phyloP scores from a whole-genome alignment of 2,888 invertebrate genomes.

The Nomada ruficornis region DNA sequence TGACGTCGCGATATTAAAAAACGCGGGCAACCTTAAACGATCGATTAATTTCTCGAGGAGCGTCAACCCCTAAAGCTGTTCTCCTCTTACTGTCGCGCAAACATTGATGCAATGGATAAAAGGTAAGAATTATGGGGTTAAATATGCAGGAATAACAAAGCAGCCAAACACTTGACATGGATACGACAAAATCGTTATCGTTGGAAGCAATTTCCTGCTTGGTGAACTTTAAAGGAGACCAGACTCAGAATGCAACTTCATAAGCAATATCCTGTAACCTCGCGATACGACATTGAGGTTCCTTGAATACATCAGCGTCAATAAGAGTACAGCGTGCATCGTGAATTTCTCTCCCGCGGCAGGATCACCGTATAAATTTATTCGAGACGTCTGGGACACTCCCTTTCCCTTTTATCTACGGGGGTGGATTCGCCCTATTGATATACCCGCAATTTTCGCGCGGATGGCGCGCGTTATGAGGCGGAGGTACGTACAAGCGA shows the following conservation, averaged over 20 bases:
- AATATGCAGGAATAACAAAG: conserved; percentile 1
- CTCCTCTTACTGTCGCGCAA: conserved; percentile 25
- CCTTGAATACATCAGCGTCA: conserved; percentile 15
- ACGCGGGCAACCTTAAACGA: neutral
- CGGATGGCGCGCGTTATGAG: conserved; percentile 32
- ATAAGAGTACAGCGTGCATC: conserved; percentile 27
- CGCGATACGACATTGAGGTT: conserved; percentile 17
- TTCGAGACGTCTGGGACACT: conserved; percentile 19
- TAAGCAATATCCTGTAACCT: conserved; percentile 14
- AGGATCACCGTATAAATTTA: conserved; percentile 46
- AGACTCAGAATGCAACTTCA: neutral
- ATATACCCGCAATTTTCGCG: conserved; percentile 46
- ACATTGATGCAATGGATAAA: no score
- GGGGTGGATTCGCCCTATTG: conserved; percentile 33
- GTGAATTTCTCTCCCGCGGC: conserved; percentile 29
- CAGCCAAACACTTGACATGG: no score
- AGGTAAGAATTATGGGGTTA: conserved; percentile 6
- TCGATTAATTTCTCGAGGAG: conserved; percentile 15
- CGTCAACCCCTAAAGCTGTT: conserved; percentile 17
- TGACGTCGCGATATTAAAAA: neutral
- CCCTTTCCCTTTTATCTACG: conserved; percentile 6
- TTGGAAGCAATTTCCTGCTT: neutral
- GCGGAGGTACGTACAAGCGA: neutral
- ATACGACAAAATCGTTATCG: neutral
- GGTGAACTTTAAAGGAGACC: neutral